Evolutionary conservation across 2,113 vertebrate species (phyloP), one percentile per base, ranked within the genome.

Genomic region (Bambusicola thoracicus): DNA sequence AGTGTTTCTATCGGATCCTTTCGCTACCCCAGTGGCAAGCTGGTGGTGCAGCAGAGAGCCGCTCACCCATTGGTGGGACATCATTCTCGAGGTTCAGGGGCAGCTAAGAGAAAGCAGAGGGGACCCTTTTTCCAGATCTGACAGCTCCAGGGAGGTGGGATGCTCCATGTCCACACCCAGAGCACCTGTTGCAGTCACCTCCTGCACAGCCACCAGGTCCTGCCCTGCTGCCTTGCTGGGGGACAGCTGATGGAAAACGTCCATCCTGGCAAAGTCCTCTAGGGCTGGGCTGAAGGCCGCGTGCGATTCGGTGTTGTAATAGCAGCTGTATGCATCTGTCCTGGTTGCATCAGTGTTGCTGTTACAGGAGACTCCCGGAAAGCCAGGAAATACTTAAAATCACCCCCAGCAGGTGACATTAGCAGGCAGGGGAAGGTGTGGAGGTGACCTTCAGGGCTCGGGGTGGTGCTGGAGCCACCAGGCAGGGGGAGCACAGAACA

Each of bases 151-250:
- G 25, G 44, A 40, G 41, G 20, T 34, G 58, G 30, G 43, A 66
- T 63, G 61, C 20, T 83, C 68, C 11, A 11, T 36, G 53, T 25
- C n/a, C 46, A 55, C 0, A 1, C 55, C 38, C 61, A 85, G 59
- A 74, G 65, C 46, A 15, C 24, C 11, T 34, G 7, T 36, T 4
- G 7, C 44, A 40, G 27, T 3, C 38, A n/a, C 1, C 0, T n/a
- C 14, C 4, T 6, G 4, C 41, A 17, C 25, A 61, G 20, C 63
- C 48, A 10, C 25, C 58, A 61, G 36, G 24, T 62, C 27, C 56
- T 79, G 38, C 13, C 32, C 38, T 12, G 13, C 16, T 58, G n/a
- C 20, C 17, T 75, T 0, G 0, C 63, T 38, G 53, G 20, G 20
- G 43, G 8, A 6, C 34, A 15, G 19, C 17, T 32, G 66, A 12